Evolutionary conservation across 2,113 vertebrate species (phyloP), one percentile per base, ranked within the genome.

Genomic region (Alexandromys fortis): DNA sequence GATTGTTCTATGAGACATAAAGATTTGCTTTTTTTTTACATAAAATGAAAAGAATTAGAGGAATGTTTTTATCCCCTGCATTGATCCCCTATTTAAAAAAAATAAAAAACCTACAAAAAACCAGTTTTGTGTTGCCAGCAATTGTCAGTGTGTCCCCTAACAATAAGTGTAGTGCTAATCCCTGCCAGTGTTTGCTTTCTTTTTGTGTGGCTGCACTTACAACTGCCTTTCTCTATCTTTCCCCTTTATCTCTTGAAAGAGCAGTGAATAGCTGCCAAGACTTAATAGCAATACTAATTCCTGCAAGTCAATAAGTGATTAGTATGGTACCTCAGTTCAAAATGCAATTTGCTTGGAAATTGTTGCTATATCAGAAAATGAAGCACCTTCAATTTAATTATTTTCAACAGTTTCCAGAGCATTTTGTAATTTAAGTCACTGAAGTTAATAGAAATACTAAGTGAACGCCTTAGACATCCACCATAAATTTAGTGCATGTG

Each of bases 391-490:
- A 86, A 96, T 79, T 96, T 97, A 97, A 97, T 97, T 97, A 96
- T 97, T 95, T 96, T 78, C 49, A 97, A 73, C 89, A 95, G 83
- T 96, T 96, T 94, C 63, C 88, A 92, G 5, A 82, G n/a, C 61
- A 86, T 96, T 95, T 97, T 97, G 94, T 96, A 97, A 97, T 94
- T 95, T 94, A 97, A 97, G 76, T 94, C 95, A 97, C 78, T 96
- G 85, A 94, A 94, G 92, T 96, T 96, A 97, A 96, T 96, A 96
- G 94, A 95, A 98, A 96, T 75, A 42, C 68, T 79, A 98, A 96
- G 14, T 0, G 11, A 95, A 92, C 0, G 47, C 9, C 92, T 98
- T 90, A 95, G 52, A 86, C 81, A 49, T 55, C 86, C 45, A 30
- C 92, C n/a, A 89, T 94, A 98, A 96, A 90, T 76, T 90, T 38